phyloP scores from a whole-genome alignment of 2,888 invertebrate species.

The Brassicogethes aeneus region DNA sequence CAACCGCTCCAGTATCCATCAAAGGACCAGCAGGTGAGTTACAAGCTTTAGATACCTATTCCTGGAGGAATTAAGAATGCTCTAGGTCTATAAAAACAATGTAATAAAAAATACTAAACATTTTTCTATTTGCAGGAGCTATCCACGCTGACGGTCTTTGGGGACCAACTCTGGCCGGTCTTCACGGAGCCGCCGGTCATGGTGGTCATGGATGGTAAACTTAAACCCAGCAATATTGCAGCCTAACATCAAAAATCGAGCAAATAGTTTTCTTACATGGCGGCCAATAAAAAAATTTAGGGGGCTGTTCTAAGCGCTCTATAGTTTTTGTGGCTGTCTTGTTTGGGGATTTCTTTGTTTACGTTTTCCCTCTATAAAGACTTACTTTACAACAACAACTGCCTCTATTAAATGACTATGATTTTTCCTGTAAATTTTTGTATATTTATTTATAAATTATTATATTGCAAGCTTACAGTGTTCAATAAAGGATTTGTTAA shows the following conservation, averaged over 20 bases:
- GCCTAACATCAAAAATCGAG: background rate
- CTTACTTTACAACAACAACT: no score
- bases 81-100: background rate
- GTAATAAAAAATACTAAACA: no score
- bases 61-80: no score
- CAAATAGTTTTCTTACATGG: background rate
- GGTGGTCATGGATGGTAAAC: background rate
- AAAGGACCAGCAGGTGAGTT: constrained; percentile 27
- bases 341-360: no score
- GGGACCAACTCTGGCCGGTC: constrained; percentile 9
- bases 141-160: constrained; percentile 10
- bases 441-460: background rate
- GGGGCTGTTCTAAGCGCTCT: no score
- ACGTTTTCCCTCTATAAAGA: no score
- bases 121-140: constrained; percentile 5
- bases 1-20: constrained; percentile 26
- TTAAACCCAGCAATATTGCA: background rate
- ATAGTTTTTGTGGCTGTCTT: no score
- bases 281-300: no score
- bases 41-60: no score
- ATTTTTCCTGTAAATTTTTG: no score
- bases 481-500: background rate
- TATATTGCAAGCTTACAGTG: background rate
- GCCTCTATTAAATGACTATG: no score
- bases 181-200: background rate